phyloP scores from a whole-genome alignment of 92 coral and sea anemone species.

The Actinostola sp. region DNA sequence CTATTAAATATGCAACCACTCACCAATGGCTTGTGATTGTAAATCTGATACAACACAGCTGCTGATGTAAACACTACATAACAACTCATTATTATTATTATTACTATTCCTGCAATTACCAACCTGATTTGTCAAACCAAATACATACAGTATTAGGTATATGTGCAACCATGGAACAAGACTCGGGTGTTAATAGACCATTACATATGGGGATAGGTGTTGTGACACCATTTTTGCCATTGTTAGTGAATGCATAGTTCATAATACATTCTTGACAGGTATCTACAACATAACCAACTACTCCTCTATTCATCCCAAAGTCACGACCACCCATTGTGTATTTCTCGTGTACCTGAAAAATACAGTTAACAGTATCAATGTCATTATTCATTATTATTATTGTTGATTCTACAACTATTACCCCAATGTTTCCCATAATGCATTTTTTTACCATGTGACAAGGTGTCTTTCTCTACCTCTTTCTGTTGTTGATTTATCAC shows the following conservation, averaged over 20 bases:
- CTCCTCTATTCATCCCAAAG: slow-evolving; percentile 79
- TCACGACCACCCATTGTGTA: slow-evolving; percentile 79
- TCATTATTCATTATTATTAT: no score
- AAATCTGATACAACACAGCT: no score
- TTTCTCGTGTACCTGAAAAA: slow-evolving; percentile 70
- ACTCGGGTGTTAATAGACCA: slow-evolving; percentile 48
- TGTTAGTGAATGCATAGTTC: slow-evolving; percentile 15
- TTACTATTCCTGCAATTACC: slow-evolving; percentile 12
- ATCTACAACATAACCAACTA: slow-evolving; percentile 63
- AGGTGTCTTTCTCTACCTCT: no score
- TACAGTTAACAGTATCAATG: not conserved
- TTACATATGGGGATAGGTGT: slow-evolving; percentile 30
- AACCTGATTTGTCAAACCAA: slow-evolving; percentile 96
- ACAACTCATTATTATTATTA: no score
- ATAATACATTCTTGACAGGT: slow-evolving; percentile 70
- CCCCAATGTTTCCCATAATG: no score
- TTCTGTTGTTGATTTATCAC: no score
- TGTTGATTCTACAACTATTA: no score
- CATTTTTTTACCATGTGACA: no score
- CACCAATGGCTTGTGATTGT: no score
- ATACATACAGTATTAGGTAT: slow-evolving; percentile 83
- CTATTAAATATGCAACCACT: no score
- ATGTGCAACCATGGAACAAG: slow-evolving; percentile 88
- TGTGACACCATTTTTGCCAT: not conserved
- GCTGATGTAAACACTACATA: no score